Base-by-base conservation (phyloP, 2,797 vertebrate genomes). In the Anguilla obscura region DNA sequence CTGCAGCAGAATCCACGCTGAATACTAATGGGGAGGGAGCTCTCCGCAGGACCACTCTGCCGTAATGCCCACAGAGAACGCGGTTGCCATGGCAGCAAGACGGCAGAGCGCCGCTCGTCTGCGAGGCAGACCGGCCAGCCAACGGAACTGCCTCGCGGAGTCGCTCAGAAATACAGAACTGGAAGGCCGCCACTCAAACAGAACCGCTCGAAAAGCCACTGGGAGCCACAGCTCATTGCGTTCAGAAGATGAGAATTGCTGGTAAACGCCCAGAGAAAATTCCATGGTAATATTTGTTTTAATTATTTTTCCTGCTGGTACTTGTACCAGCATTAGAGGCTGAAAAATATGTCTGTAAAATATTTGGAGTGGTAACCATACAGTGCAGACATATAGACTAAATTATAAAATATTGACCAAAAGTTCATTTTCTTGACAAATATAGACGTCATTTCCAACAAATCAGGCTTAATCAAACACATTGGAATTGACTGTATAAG, bases 31-130 rank as follows among this genome's bases (percentile, higher is more conserved):
- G 40, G 36, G 84, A 24, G 48, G 84, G 30, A 24, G 52, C 54
- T 85, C 84, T 79, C 87, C 10, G 33, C 50, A n/a, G 66, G 69
- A 85, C 83, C 24, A 2, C 66, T 60, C 18, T 79, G 52, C 10
- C 30, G 69, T 54, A 84, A 30, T 30, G 84, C 69, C 71, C 30
- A 60, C 24, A 79, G 66, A 52, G 48, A 54, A 36, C 30, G 66
- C 21, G 2, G 84, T 85, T 85, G 52, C 87, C 87, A 88, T 88
- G 87, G 87, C n/a, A 88, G 69, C 87, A 85, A 71, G 84, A 40
- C 50, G 71, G 30, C 69, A 56, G 83, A 48, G 48, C 33, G 24
- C 52, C 85, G 48, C 66, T 3, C 30, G 21, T 52, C 45, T 63
- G n/a, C 16, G 6, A 82, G 80, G 79, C 12, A 71, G 48, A 69